A percentile compares a stretch with the other conserved stretches of the same genome.
Evolutionary conservation across 2,888 invertebrate genomes (phyloP).

Genomic region (Lasius fuliginosus): DNA sequence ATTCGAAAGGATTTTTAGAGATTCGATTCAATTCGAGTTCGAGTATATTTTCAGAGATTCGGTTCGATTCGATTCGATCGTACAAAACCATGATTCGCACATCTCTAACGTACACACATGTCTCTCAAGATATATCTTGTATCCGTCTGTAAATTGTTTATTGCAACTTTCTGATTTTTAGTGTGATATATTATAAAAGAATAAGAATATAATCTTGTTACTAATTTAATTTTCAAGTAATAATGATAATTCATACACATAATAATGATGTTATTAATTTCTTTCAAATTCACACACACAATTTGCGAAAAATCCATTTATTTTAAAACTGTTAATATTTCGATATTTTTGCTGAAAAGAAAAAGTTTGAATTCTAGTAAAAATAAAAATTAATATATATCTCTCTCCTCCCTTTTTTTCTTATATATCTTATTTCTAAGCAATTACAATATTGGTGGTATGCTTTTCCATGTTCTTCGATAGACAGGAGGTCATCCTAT

Average conservation of each 20-base stretch:
- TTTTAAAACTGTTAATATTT: background rate
- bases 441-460: background rate
- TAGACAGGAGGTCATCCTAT: background rate
- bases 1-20: too few relatives aligned
- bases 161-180: background rate
- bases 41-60: background rate
- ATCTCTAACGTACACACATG: background rate
- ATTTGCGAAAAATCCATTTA: background rate
- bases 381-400: too few relatives aligned
- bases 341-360: background rate
- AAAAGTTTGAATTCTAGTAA: background rate
- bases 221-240: slow-evolving; percentile 8
- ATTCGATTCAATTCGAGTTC: too few relatives aligned
- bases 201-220: background rate
- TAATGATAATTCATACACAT: background rate
- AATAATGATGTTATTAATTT: background rate
- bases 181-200: background rate
- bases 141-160: background rate
- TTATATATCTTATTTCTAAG: background rate
- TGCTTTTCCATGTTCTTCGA: background rate
- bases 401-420: too few relatives aligned
- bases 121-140: background rate
- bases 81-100: too few relatives aligned
- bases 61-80: background rate
- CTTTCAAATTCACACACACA: background rate